Percentiles rank a stretch among this genome's conserved stretches.
Conservation (phyloP, 2,113 vertebrate species). For the Halcyon malimbica region DNA sequence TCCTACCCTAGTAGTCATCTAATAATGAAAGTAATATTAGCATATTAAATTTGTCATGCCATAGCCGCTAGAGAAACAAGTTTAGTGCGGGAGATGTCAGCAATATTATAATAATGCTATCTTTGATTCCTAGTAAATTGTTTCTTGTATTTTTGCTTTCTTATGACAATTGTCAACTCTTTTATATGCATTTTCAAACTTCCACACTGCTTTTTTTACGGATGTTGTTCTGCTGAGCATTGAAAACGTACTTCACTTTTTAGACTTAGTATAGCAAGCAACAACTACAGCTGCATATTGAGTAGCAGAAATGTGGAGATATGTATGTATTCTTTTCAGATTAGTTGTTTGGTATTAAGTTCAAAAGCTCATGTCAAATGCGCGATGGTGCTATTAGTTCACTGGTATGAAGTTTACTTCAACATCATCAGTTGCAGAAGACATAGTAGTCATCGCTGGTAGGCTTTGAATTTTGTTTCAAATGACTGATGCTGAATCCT, state of each 20-base stretch:
- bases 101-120: neutral
- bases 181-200: neutral
- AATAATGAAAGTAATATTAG: slow-evolving; percentile 30
- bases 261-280: neutral
- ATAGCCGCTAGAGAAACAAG: slow-evolving; percentile 3
- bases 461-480: neutral
- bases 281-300: neutral
- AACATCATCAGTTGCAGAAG: neutral
- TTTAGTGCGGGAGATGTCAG: neutral
- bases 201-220: neutral
- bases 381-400: neutral
- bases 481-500: neutral
- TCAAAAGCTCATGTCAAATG: neutral
- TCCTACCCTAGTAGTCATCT: neutral
- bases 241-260: neutral
- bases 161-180: neutral
- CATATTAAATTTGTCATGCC: slow-evolving; percentile 2
- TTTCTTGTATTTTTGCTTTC: slow-evolving; percentile 10
- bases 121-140: slow-evolving; percentile 32
- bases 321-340: neutral
- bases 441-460: neutral
- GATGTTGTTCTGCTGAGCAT: neutral
- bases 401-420: neutral
- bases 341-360: neutral
- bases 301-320: neutral